Evolutionary conservation across 2,888 invertebrate genomes (phyloP).

Genomic region (Apodemia duryi): DNA sequence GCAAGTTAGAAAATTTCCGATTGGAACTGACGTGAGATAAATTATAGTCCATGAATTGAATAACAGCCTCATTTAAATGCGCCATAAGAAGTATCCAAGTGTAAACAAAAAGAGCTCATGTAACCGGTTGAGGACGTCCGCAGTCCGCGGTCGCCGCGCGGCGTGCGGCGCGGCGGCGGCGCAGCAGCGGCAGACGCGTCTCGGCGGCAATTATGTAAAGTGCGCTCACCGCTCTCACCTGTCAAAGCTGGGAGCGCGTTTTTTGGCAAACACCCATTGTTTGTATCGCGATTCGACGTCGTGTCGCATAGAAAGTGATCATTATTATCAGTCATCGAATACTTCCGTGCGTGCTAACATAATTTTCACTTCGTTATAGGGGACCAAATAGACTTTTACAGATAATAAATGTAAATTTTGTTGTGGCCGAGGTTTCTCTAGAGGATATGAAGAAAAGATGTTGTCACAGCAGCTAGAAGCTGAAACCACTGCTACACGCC

Average conservation of each 20-base stretch:
- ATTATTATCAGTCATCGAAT: conserved; percentile 23
- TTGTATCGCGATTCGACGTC: conserved; percentile 20
- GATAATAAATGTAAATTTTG: too few relatives aligned
- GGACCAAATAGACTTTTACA: too few relatives aligned
- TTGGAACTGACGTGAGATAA: background rate
- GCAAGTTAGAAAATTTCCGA: too few relatives aligned
- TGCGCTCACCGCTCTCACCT: conserved; percentile 30
- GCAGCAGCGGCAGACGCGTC: background rate
- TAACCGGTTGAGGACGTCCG: conserved; percentile 20
- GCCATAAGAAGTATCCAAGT: background rate
- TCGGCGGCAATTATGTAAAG: conserved; percentile 26
- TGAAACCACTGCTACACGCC: too few relatives aligned
- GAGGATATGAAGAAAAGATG: too few relatives aligned
- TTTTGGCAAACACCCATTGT: conserved; percentile 40
- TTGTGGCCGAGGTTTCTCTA: too few relatives aligned
- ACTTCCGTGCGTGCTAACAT: conserved; percentile 23
- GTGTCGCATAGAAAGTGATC: conserved; percentile 33
- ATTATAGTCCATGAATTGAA: background rate
- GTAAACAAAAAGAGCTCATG: conserved; percentile 17
- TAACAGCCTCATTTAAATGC: background rate
- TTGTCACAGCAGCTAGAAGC: too few relatives aligned
- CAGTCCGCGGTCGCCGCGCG: too few relatives aligned
- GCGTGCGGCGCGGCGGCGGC: conserved; percentile 20
- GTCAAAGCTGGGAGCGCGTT: conserved; percentile 38
- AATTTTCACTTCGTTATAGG: too few relatives aligned